Evolutionary conservation across 1,140 invertebrate genomes (phyloP), one percentile per base, ranked within the genome.

Genomic region (Phymastichus coffea): DNA sequence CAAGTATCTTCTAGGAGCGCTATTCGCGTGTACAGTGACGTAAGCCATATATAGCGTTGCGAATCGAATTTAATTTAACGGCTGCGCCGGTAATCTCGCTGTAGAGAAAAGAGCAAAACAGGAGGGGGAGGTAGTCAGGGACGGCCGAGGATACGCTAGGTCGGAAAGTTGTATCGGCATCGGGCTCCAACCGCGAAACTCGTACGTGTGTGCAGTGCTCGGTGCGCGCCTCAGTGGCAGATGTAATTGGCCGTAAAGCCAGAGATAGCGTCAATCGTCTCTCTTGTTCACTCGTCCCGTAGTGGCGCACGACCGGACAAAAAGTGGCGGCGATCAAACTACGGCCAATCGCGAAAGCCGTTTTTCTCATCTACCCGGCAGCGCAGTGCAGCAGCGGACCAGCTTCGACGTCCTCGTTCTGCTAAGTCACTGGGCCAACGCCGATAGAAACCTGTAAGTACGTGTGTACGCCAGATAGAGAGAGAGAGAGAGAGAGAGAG

Each of bases 361-460:
- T 38, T 52, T 52, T 52, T 52, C 48, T 48, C 30, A n/a, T n/a
- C n/a, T n/a, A n/a, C n/a, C n/a, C n/a, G n/a, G n/a, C n/a, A n/a
- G n/a, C n/a, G n/a, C n/a, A n/a, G n/a, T n/a, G n/a, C n/a, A n/a
- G n/a, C n/a, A n/a, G n/a, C n/a, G n/a, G n/a, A n/a, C n/a, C n/a
- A n/a, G n/a, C 47, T 14, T 26, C 25, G 35, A n/a, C 23, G 20
- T 19, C 6, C 23, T 25, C 37, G 37, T 30, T 17, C 23, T 53
- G 22, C 38, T 41, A 40, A 41, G 51, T 41, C 51, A 53, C 51
- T 53, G 51, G 51, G 51, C 41, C 51, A 28, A 53, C 51, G 19
- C 30, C 47, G 30, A 28, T 22, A 28, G 41, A 23, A 49, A 38
- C 23, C 12, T 52, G 49, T 52, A n/a, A 52, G 49, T 52, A 52